Base-by-base conservation (phyloP, 2,797 vertebrate species). In the Luscinia megarhynchos region DNA sequence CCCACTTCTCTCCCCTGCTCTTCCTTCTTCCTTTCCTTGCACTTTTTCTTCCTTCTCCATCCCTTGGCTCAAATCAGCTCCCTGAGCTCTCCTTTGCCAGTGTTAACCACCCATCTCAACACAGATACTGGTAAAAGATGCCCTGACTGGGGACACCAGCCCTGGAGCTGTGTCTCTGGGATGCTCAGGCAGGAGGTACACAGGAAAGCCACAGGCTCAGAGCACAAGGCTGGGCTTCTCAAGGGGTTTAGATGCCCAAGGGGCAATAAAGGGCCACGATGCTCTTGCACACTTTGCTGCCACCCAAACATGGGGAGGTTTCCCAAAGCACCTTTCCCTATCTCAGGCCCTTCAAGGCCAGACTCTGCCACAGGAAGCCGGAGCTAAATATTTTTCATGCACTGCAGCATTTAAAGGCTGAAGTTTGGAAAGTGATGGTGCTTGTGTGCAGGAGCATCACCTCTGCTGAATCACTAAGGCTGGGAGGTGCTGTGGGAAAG, bases 241-340 rank as follows among this genome's bases (percentile, higher is more conserved):
- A 34, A n/a, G 62, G 41, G 41, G 4, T 32, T 62, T 36, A 41
- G 50, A 29, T 29, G 62, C n/a, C 45, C 0, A 1, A 41, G 38
- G 23, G 53, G 15, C 0, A 2, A 13, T 5, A 10, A 79, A 54
- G 67, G 67, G 45, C 75, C 1, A 2, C 0, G 0, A 24, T 30
- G 26, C 50, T 85, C 45, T 69, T 10, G 17, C 27, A 36, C 34
- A 22, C 36, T 61, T 41, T 36, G 66, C 83, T 67, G 38, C n/a
- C 62, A 55, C 72, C 29, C 51, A 14, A 7, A 20, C 40, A 34
- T 0, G 0, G 24, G 18, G 58, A 74, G 6, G 9, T 24, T 84
- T 84, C 83, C 73, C 70, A 78, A 69, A 84, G 58, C 58, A 81
- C 41, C 43, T 36, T 70, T 70, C 38, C 5, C 8, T 29, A 6